A percentile compares a stretch with the other conserved stretches of the same genome.
Evolutionary conservation across 2,113 vertebrate genomes (phyloP).

Genomic region (Corythornis cristatus): DNA sequence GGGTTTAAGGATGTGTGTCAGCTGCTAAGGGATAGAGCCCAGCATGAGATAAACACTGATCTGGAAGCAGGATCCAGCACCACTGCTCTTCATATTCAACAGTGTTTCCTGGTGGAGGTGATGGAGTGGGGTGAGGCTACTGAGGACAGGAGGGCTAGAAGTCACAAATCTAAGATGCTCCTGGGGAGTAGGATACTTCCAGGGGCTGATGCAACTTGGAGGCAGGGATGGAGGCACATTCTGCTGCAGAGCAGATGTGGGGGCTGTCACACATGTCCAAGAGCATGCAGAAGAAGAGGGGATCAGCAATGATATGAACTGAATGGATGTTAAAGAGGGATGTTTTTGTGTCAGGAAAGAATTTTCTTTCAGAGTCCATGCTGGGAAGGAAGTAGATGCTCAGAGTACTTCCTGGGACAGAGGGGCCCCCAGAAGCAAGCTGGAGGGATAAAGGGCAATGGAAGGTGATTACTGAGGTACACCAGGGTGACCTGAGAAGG

Average conservation of each 20-base stretch:
- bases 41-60: not conserved
- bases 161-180: not conserved
- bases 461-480: not conserved
- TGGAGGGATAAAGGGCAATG: not conserved
- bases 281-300: not conserved
- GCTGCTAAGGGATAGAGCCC: not conserved
- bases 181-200: not conserved
- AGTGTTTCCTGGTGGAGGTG: not conserved
- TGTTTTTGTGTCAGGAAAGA: not conserved
- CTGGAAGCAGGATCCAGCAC: slow-evolving; percentile 4
- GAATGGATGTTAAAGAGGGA: not conserved
- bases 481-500: not conserved
- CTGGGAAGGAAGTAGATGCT: not conserved
- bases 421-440: not conserved
- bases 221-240: not conserved
- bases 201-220: not conserved
- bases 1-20: not conserved
- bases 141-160: not conserved
- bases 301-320: rapidly evolving
- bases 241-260: not conserved
- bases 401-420: not conserved
- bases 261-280: rapidly evolving
- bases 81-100: not conserved
- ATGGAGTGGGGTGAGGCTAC: not conserved
- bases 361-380: not conserved